These are phyloP conservation scores for Eira barbara DNA, from an alignment of 2,113 vertebrate species.

Conservation along the genomic window DNA sequence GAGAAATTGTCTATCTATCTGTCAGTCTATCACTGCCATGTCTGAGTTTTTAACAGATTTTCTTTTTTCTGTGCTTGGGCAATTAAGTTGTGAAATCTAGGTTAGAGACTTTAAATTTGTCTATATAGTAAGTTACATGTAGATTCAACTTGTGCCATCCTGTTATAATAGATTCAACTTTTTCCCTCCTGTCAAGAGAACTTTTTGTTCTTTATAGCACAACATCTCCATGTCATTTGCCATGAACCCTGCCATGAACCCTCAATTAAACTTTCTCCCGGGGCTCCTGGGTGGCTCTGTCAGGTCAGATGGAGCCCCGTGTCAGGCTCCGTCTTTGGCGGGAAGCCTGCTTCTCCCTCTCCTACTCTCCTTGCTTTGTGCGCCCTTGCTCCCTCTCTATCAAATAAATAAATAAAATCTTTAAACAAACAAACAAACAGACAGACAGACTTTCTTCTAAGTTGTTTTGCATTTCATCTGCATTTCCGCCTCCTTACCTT, in stretches of 20 bases:
- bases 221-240: background rate
- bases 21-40: background rate
- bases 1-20: background rate
- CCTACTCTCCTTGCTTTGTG: no score
- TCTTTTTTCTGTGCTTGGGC: background rate
- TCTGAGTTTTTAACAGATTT: background rate
- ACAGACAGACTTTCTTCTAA: background rate
- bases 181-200: background rate
- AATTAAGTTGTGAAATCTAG: background rate
- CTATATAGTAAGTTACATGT: background rate
- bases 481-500: background rate
- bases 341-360: no score
- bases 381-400: no score
- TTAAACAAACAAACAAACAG: no score
- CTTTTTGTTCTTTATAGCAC: background rate
- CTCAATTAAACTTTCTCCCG: background rate
- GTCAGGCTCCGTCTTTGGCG: no score
- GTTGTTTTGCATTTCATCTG: background rate
- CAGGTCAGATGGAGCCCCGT: no score
- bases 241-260: background rate
- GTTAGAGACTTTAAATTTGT: background rate
- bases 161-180: background rate
- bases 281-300: no score
- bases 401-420: no score
- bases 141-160: background rate